Evolutionary conservation across 2,888 invertebrate genomes (phyloP), one percentile per base, ranked within the genome.

Genomic region (Drosophila lacicola): DNA sequence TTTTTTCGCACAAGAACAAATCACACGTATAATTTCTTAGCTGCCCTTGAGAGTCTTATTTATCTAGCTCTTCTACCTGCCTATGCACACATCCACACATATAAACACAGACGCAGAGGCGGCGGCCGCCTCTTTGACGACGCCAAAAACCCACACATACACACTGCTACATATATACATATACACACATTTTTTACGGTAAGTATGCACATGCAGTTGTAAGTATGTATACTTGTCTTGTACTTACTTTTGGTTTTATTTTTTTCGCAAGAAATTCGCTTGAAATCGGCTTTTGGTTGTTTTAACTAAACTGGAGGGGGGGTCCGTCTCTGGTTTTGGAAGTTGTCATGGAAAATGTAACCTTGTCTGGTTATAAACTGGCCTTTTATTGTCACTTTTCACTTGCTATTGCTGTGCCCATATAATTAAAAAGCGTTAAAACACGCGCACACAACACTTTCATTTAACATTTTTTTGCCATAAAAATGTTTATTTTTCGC

Each of bases 21-120:
- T 71, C 77, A 57, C 44, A 68, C 64, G 53, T 68, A 63, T 67
- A 75, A 82, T 84, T 81, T 87, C 57, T 75, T 78, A 68, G 75
- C 82, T 78, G 89, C 87, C 83, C 83, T 83, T 83, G 89, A 83
- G 78, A 83, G 75, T 73, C 68, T 71, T 68, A 72, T 72, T 79
- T 88, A 66, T 67, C 37, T 65, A 21, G 44, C 55, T 69, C 68
- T 82, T 80, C 74, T 83, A 83, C 83, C 83, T 83, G 88, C 63
- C 53, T 62, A 73, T 53, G 67, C 69, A 66, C 68, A 68, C 62
- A 57, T 50, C 63, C 60, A 56, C 55, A 44, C 61, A 62, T 19
- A 29, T 11, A 56, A 51, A 49, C n/a, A 60, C 56, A 49, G 45
- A 68, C 29, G 61, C 54, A 68, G 51, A 66, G 47, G 56, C 60